Conservation (phyloP, 2,888 invertebrate species). For the Zhuqinia jingwanae region DNA sequence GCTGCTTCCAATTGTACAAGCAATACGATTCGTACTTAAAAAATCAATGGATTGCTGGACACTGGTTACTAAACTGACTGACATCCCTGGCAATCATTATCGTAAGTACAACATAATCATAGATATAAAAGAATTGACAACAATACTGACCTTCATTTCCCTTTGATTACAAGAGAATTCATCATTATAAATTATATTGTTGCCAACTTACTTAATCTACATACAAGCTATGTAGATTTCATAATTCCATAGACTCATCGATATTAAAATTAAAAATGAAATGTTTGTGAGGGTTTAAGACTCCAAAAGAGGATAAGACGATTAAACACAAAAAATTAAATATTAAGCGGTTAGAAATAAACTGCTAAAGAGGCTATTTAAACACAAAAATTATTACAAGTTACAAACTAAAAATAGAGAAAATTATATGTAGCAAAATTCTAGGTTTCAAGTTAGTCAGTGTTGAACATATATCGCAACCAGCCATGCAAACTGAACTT, state of each 20-base stretch:
- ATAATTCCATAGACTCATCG: neutral
- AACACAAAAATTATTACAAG: neutral
- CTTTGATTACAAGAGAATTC: too few species aligned
- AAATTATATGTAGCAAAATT: neutral
- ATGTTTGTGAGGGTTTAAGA: neutral
- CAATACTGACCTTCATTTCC: neutral
- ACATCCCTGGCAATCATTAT: neutral
- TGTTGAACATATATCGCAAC: slow-evolving; percentile 10
- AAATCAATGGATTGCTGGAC: too few species aligned
- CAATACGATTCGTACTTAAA: too few species aligned
- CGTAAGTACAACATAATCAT: too few species aligned
- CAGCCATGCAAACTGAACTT: slow-evolving; percentile 29
- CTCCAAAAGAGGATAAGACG: neutral
- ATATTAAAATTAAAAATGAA: slow-evolving; percentile 8
- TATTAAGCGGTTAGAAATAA: slow-evolving; percentile 15
- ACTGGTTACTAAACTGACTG: neutral
- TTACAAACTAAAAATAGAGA: slow-evolving; percentile 44
- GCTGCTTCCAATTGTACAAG: too few species aligned
- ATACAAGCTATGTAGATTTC: too few species aligned
- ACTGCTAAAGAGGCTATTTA: neutral
- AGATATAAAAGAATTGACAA: neutral
- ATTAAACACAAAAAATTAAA: slow-evolving; percentile 17
- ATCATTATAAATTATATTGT: neutral
- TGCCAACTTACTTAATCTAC: neutral
- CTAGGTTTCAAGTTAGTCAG: slow-evolving; percentile 52